Evolutionary conservation across 2,113 vertebrate species (phyloP).

Genomic region (Copsychus sechellarum): DNA sequence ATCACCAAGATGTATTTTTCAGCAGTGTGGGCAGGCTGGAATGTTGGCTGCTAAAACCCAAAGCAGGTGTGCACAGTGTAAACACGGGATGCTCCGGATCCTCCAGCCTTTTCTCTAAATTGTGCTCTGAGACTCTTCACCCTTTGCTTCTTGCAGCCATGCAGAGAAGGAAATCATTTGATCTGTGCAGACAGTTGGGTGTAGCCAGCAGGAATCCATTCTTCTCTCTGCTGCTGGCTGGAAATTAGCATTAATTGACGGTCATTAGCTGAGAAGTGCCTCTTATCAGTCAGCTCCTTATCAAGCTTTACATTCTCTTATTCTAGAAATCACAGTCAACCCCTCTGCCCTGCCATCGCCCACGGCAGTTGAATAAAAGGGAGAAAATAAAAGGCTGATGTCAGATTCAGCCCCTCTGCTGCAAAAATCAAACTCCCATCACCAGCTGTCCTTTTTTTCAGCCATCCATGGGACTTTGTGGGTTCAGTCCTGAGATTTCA

Average conservation of each 20-base stretch:
- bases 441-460: background rate
- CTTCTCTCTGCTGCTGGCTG: background rate
- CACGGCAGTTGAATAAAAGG: background rate
- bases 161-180: background rate
- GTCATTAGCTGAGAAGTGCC: conserved; percentile 38
- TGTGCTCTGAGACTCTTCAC: background rate
- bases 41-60: background rate
- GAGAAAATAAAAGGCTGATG: background rate
- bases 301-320: background rate
- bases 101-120: background rate
- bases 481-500: background rate
- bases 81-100: background rate
- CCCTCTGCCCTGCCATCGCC: background rate
- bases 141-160: background rate
- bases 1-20: background rate
- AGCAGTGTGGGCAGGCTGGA: background rate
- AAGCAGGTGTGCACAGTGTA: background rate
- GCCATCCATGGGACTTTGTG: background rate
- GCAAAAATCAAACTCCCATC: background rate
- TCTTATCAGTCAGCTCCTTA: background rate
- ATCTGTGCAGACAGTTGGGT: background rate
- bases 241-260: conserved; percentile 11
- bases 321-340: background rate
- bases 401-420: background rate
- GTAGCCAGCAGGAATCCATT: background rate